Base-by-base conservation (phyloP, 2,888 invertebrate genomes). In the Steinernema scapterisci region DNA sequence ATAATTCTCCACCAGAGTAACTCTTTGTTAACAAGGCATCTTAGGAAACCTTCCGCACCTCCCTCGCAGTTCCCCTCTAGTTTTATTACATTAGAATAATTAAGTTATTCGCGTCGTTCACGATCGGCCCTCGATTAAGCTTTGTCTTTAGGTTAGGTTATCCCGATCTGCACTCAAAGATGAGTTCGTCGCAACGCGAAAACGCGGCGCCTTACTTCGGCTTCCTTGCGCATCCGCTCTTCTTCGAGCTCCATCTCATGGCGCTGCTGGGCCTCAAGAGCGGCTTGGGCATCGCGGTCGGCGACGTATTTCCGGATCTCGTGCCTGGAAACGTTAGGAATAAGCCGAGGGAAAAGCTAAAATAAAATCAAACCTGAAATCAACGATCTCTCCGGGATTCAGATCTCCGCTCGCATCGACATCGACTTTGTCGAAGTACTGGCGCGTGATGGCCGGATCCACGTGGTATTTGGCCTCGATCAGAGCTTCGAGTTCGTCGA, bases 351-450 rank as follows among this genome's bases (percentile, higher is more conserved):
- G 9, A n/a, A n/a, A 63, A n/a, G 43, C 16, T n/a, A n/a, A n/a
- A n/a, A n/a, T n/a, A n/a, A 70, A 23, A 25, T 1, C 73, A n/a
- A 46, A 79, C 80, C 82, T 74, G 77, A 84, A 86, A 52, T 86
- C 86, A 9, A 86, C 86, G 45, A 86, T 86, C 75, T 86, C 86
- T 0, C 85, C 86, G 0, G 86, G 80, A 75, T 75, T 84, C 63
- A 86, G 75, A 56, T 86, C 84, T 21, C 77, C 80, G 21, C 80
- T 80, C 16, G 76, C 38, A 72, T 86, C 86, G 7, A 85, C 82
- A 75, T 86, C 86, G 46, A 83, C 85, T 73, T 83, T 81, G 19
- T 81, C 79, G 75, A 84, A 86, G 74, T 85, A 79, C 19, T 77
- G 78, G 23, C 78, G 76, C n/a, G 84, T 82, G 56, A 80, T 77